Evolutionary conservation across 64 coral and sea anemone species (phyloP), one percentile per base, ranked within the genome.

Genomic region (Dendronephthya gigantea): DNA sequence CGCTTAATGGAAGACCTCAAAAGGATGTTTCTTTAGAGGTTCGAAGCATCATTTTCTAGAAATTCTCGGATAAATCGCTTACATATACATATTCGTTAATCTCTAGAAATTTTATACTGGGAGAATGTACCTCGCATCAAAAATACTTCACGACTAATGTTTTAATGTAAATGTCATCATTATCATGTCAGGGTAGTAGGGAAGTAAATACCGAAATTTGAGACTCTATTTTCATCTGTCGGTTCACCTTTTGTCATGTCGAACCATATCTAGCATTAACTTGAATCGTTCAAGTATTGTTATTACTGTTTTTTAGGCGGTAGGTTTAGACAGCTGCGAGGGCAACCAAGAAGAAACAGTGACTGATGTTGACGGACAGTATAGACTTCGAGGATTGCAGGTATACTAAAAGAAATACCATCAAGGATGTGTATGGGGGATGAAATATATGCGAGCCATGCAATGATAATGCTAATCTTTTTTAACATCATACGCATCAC

Each of bases 261-360:
- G 19, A n/a, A 23, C 19, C 19, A 62, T n/a, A 23, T 48, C 29
- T 43, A 19, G 14, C 28, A 15, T 25, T 85, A 50, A 45, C 28
- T 19, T 28, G 48, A 55, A 11, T 12, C n/a, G n/a, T 35, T 23
- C 10, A 31, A 11, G 41, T 74, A 12, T 39, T 28, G 1, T 1
- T 19, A 70, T 19, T 7, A 49, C 11, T 66, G 7, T 27, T 41
- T 29, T 39, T 55, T 13, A 98, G 95, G 95, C 92, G 12, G 82
- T 93, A 36, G 95, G 95, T 68, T 81, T 93, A 19, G 87, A 85
- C 29, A 93, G 92, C 29, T 98, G 95, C 19, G 92, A 98, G 88
- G 90, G 92, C 36, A 93, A 90, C 85, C 95, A 98, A 48, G 95
- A 98, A 91, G 95, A 98, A 85, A 98, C 95, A 25, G 82, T 90